phyloP scores from a whole-genome alignment of 35 echinoderm and acorn worm genomes.

The Diadema setosum region DNA sequence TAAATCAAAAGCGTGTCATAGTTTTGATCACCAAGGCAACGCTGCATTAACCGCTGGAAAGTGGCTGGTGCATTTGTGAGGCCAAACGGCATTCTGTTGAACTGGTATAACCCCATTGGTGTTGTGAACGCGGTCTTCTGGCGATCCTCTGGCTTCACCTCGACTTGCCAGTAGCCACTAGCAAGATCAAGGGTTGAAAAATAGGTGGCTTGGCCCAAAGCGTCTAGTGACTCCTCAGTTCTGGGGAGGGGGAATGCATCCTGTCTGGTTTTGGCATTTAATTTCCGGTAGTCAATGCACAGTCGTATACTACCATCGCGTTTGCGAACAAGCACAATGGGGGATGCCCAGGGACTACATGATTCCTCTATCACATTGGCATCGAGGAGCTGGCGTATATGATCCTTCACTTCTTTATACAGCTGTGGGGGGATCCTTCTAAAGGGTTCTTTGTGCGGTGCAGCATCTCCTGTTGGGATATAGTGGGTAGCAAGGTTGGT shows the following conservation, averaged over 20 bases:
- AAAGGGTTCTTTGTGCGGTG: neutral
- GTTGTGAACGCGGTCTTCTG: conserved; percentile 17
- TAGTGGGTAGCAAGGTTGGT: neutral
- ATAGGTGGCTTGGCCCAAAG: conserved; percentile 7
- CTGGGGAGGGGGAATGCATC: conserved; percentile 27
- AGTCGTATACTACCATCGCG: conserved; percentile 26
- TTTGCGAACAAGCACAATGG: conserved; percentile 17
- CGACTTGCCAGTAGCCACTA: too few relatives aligned
- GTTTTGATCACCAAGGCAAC: neutral
- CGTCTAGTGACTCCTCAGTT: conserved; percentile 51
- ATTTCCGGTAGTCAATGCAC: conserved; percentile 52
- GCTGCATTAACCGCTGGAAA: conserved; percentile 12
- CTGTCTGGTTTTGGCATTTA: neutral
- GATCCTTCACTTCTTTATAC: neutral
- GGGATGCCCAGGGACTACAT: neutral
- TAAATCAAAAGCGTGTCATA: neutral
- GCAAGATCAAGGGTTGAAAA: conserved; percentile 43
- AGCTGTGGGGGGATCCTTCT: neutral
- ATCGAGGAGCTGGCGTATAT: neutral
- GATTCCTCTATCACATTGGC: neutral
- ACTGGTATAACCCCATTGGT: conserved; percentile 16
- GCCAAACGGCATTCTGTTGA: conserved; percentile 27
- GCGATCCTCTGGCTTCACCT: neutral
- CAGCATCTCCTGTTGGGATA: neutral
- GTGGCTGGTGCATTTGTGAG: neutral